These are phyloP conservation scores for Enteromius unitaeniatus DNA, from an alignment of 2,797 vertebrate genomes.

Conservation along the genomic window DNA sequence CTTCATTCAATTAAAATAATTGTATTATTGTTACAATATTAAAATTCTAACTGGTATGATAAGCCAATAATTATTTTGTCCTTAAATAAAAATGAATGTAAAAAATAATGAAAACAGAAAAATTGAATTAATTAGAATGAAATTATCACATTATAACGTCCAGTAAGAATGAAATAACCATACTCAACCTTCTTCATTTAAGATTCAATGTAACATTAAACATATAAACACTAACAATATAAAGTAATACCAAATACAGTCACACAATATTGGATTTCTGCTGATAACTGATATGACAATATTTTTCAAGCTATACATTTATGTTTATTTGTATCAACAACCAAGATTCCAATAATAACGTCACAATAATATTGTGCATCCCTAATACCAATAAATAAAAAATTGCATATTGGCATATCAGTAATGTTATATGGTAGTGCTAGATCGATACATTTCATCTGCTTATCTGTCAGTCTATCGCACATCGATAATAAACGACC, in stretches of 20 bases:
- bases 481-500: slow-evolving; percentile 37
- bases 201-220: background rate
- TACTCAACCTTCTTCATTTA: background rate
- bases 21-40: too few species aligned
- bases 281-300: too few species aligned
- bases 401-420: background rate
- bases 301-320: too few species aligned
- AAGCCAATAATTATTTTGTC: background rate
- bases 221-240: background rate
- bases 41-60: background rate
- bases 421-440: too few species aligned
- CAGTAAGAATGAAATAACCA: background rate
- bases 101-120: background rate
- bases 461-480: slow-evolving; percentile 64
- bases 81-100: background rate
- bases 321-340: too few species aligned
- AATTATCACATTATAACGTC: background rate
- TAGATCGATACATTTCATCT: slow-evolving; percentile 17
- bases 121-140: background rate
- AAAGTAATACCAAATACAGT: background rate
- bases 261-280: too few species aligned
- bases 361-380: background rate
- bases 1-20: too few species aligned
- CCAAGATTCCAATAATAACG: background rate
- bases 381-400: background rate